Conservation (phyloP, 2,888 invertebrate species). For the Artemia sp. region DNA sequence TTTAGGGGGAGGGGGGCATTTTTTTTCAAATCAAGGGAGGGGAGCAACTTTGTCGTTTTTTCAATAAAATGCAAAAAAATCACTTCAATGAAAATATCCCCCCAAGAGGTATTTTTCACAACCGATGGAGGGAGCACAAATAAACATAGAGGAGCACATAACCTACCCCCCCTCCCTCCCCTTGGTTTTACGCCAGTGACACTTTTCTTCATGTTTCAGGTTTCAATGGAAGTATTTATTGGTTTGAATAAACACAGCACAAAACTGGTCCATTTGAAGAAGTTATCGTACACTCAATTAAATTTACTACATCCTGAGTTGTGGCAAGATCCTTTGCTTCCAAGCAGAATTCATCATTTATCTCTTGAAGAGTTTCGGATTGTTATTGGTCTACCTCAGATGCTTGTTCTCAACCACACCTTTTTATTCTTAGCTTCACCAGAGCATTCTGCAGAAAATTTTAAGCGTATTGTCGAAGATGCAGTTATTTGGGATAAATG, state of each 20-base stretch:
- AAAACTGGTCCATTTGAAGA: too few species aligned
- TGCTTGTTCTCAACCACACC: neutral
- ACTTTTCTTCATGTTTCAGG: neutral
- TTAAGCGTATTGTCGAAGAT: neutral
- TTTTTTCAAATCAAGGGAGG: too few species aligned
- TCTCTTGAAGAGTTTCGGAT: neutral
- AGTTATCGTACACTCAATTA: neutral
- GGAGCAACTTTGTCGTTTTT: too few species aligned
- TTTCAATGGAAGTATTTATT: neutral
- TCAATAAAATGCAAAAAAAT: too few species aligned
- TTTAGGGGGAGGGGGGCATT: too few species aligned
- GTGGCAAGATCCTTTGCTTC: neutral
- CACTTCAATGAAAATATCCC: too few species aligned
- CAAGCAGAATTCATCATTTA: neutral
- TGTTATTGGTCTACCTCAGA: neutral
- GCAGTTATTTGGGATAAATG: neutral
- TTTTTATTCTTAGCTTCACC: neutral
- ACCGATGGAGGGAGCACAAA: too few species aligned
- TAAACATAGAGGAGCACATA: too few species aligned
- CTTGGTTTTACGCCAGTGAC: neutral
- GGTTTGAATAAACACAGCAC: neutral
- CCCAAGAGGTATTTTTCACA: too few species aligned
- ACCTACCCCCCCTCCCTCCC: too few species aligned
- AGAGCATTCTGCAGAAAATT: conserved; percentile 5
- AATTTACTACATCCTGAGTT: neutral